These are phyloP conservation scores for Meteorus colon DNA, from an alignment of 2,888 invertebrate genomes.

Conservation along the genomic window DNA sequence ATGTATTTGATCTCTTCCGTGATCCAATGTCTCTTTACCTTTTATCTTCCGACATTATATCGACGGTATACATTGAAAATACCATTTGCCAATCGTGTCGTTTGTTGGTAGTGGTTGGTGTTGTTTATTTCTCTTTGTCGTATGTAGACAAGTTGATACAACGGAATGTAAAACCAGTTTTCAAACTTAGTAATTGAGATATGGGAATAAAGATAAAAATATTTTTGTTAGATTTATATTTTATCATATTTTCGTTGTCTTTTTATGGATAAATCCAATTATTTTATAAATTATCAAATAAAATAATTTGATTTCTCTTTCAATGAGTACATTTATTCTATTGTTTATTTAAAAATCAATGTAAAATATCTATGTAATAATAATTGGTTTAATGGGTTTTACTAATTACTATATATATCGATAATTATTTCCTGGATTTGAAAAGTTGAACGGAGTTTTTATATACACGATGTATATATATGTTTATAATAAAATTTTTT, in stretches of 20 bases:
- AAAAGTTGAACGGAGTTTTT: no score
- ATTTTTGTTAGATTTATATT: not conserved
- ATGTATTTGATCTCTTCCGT: constrained; percentile 27
- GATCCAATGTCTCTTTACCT: constrained; percentile 17
- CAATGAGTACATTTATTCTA: not conserved
- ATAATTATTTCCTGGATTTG: not conserved
- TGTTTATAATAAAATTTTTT: constrained; percentile 1
- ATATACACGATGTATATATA: not conserved
- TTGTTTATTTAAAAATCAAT: not conserved
- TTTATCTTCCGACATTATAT: constrained; percentile 5
- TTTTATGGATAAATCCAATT: not conserved
- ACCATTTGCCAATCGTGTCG: constrained; percentile 13
- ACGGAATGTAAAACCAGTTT: constrained; percentile 56
- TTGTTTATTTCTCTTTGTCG: constrained; percentile 8
- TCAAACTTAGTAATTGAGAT: constrained; percentile 37
- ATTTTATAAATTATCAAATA: no score
- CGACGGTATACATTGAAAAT: constrained; percentile 2
- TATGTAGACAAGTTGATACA: constrained; percentile 16
- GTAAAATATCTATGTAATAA: not conserved
- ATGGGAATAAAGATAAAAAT: constrained; percentile 7
- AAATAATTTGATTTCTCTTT: no score
- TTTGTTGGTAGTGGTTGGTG: not conserved
- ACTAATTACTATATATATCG: not conserved
- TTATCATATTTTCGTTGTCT: not conserved
- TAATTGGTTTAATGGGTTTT: no score